Conservation (phyloP, 2,888 invertebrate species). For the Auanema freiburgensis region DNA sequence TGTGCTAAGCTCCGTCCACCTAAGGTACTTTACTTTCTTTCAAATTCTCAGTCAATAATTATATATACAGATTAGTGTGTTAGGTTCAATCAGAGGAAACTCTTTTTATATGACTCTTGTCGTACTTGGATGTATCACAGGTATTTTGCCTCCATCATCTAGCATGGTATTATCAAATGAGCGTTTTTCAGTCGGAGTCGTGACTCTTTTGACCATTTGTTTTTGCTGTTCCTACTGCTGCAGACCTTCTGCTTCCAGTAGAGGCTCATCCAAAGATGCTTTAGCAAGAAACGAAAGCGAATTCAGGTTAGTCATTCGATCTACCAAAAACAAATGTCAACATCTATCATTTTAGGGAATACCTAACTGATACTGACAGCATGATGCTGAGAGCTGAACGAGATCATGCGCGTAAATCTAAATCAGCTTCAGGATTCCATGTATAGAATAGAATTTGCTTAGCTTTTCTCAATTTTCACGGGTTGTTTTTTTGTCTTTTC, state of each 20-base stretch:
- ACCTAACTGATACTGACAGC: no score
- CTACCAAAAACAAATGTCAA: no score
- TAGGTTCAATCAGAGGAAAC: slow-evolving; percentile 21
- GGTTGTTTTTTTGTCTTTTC: no score
- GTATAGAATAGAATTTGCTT: no score
- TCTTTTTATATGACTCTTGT: slow-evolving; percentile 25
- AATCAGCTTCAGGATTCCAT: no score
- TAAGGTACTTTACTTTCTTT: slow-evolving; percentile 13
- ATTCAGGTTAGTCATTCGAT: slow-evolving; percentile 17
- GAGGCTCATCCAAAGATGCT: slow-evolving; percentile 24
- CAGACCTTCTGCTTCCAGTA: slow-evolving; percentile 18
- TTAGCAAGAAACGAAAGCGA: slow-evolving; percentile 22
- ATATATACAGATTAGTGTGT: slow-evolving; percentile 13
- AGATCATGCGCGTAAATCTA: no score
- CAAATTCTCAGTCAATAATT: background rate
- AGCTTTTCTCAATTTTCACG: no score
- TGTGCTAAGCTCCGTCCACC: slow-evolving; percentile 23
- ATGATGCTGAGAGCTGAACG: no score
- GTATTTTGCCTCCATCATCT: no score
- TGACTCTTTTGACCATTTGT: slow-evolving; percentile 19
- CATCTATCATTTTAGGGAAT: no score
- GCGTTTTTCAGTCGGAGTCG: slow-evolving; percentile 12
- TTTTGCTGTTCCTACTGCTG: slow-evolving; percentile 28
- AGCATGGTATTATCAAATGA: no score
- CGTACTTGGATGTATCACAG: slow-evolving; percentile 21